Conservation (phyloP, 2,797 vertebrate genomes). For the Sphenodon punctatus region DNA sequence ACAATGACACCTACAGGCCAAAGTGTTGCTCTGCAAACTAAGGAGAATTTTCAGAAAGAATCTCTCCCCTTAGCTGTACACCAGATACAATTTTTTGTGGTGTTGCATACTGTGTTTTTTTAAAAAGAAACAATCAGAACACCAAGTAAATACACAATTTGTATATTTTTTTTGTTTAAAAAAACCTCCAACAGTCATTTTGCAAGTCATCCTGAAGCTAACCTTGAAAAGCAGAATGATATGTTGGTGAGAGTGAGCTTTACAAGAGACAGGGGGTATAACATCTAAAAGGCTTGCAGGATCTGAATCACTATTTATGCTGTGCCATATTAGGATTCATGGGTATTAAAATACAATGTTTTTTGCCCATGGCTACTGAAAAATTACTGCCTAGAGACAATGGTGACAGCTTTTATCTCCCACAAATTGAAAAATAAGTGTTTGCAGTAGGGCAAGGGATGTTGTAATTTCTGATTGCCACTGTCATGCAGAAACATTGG, state of each 20-base stretch:
- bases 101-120: rapidly evolving
- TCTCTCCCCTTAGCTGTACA: neutral
- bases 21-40: neutral
- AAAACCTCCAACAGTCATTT: neutral
- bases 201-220: conserved; percentile 30
- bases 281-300: conserved; percentile 34
- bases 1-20: conserved; percentile 47
- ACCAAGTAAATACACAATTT: neutral
- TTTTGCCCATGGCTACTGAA: conserved; percentile 58
- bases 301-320: conserved; percentile 41
- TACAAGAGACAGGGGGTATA: conserved; percentile 25
- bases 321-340: conserved; percentile 38
- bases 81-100: neutral
- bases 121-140: neutral
- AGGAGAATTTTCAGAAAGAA: neutral
- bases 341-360: conserved; percentile 52
- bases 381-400: conserved; percentile 57
- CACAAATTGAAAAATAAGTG: conserved; percentile 37
- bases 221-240: conserved; percentile 23
- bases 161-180: neutral
- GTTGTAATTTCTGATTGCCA: conserved; percentile 51
- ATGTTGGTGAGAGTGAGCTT: conserved; percentile 10
- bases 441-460: conserved; percentile 11
- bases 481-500: conserved; percentile 16
- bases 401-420: conserved; percentile 54